phyloP scores from a whole-genome alignment of 2,113 vertebrate genomes.

The Isichthys henryi region DNA sequence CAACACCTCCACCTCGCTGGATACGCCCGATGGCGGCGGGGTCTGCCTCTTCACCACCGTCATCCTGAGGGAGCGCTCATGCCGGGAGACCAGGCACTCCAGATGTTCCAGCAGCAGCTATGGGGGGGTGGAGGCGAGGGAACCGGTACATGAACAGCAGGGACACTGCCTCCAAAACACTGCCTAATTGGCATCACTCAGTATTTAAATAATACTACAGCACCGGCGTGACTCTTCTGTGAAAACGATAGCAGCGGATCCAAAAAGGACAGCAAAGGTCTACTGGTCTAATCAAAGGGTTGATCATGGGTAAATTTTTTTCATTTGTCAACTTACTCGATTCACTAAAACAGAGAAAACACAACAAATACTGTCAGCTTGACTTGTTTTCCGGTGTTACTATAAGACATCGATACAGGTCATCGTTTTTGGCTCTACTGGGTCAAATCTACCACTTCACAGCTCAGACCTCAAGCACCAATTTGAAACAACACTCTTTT shows the following conservation, averaged over 20 bases:
- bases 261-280: background rate
- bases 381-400: background rate
- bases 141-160: background rate
- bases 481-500: background rate
- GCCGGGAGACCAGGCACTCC: slow-evolving; percentile 93
- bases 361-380: background rate
- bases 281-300: background rate
- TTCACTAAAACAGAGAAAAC: background rate
- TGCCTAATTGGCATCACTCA: background rate
- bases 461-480: background rate
- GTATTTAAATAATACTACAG: background rate
- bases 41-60: slow-evolving; percentile 95
- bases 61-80: slow-evolving; percentile 90
- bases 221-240: background rate
- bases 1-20: slow-evolving; percentile 95
- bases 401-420: background rate
- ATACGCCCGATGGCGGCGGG: slow-evolving; percentile 86
- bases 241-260: background rate
- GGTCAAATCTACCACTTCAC: background rate
- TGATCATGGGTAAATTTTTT: background rate
- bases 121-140: background rate
- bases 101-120: slow-evolving; percentile 92
- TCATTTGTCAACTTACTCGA: background rate
- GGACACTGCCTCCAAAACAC: background rate
- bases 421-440: background rate